Evolutionary conservation across 2,797 vertebrate genomes (phyloP), one percentile per base, ranked within the genome.

Genomic region (Silurus lanzhouensis): DNA sequence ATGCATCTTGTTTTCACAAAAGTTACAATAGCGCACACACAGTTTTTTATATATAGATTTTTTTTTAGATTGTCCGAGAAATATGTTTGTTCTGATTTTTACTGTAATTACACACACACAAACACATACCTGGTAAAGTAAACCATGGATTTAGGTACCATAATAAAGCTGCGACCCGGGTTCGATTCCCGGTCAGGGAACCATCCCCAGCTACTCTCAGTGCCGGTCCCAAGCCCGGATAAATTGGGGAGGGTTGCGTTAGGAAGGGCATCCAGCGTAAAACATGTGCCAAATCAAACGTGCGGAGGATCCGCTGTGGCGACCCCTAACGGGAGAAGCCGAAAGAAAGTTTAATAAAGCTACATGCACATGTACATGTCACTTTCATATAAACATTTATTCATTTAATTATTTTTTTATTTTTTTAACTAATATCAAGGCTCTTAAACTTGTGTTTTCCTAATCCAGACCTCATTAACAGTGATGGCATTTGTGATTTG

Each of bases 401-500:
- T 64, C 3, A 25, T 61, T 22, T 1, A 78, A n/a, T 44, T 12
- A 1, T 61, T 20, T 64, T 17, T 46, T 46, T 5, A 57, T 3
- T 12, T 19, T 22, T 61, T n/a, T n/a, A 52, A 19, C 25, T 70
- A 82, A 70, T 58, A 70, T 82, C 46, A 74, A 55, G 60, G 60
- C 66, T 74, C 66, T 27, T 8, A 44, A 58, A 82, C 74, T 80
- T 83, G 52, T 81, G 6, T 82, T 86, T 86, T 71, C 20, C 27
- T 44, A 72, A 70, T 75, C 76, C 27, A 44, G 61, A 74, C 66
- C 83, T 27, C 68, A 48, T 79, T 38, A 58, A 12, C 52, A 80
- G 14, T 46, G 72, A 70, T 86, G 55, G 63, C 61, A 57, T 31
- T 55, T 82, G n/a, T 79, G 31, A 84, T 84, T 88, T 88, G 75